Conservation (phyloP, 2,113 vertebrate genomes). For the Muscicapa adusta region DNA sequence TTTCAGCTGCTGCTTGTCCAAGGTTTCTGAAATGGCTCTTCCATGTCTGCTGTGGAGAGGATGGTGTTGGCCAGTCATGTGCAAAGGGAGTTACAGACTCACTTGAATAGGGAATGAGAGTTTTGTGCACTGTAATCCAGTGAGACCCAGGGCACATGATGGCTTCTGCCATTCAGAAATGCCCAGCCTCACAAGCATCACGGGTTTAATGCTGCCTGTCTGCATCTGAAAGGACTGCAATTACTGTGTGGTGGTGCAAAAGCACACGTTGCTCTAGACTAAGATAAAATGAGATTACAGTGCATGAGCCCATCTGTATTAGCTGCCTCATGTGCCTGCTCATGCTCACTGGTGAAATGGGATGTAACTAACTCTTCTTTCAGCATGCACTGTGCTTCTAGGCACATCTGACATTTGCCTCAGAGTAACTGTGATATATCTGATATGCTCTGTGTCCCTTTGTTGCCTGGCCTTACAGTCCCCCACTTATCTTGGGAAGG, state of each 20-base stretch:
- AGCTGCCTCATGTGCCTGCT: not conserved
- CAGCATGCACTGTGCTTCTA: not conserved
- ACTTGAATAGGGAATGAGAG: accelerated
- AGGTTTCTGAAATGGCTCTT: not conserved
- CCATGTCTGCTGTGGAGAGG: not conserved
- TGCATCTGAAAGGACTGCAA: not conserved
- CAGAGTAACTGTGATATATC: not conserved
- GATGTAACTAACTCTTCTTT: not conserved
- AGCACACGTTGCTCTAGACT: not conserved
- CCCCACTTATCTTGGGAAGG: not conserved
- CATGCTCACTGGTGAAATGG: not conserved
- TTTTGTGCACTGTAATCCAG: not conserved
- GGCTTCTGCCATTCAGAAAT: not conserved
- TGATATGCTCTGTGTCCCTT: not conserved
- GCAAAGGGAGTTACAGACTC: not conserved
- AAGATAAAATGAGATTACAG: not conserved
- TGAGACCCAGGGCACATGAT: not conserved
- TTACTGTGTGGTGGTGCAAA: not conserved
- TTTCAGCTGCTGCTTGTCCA: not conserved
- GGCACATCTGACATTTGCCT: slow-evolving; percentile 22
- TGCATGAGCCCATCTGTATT: not conserved
- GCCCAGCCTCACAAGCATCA: not conserved
- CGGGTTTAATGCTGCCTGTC: not conserved
- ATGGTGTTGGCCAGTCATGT: not conserved
- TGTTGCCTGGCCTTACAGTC: not conserved